Base-by-base conservation (phyloP, 2,888 invertebrate species). In the Rhimphoctona megacephalus region DNA sequence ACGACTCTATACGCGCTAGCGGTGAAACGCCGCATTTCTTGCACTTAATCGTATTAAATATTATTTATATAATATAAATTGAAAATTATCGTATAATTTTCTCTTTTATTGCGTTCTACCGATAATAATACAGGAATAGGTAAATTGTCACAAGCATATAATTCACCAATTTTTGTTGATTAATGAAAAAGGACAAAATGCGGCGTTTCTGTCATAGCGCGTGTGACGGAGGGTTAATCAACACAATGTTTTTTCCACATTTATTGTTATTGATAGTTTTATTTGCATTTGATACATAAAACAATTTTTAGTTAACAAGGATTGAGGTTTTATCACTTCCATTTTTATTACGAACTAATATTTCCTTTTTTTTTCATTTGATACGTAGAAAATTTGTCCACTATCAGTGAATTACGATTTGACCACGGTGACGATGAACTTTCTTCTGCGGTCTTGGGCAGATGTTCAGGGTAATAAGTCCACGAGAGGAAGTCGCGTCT, bases 401-500 rank as follows among this genome's bases (percentile, higher is more conserved):
- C 22, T 36, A 52, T 33, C 30, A 30, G 22, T n/a, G 52, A 67
- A 78, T 66, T 49, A 52, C 33, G 22, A 33, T 67, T 66, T 30
- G 78, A 49, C 39, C 78, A 67, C 67, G 61, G 22, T 70, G 76
- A 76, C 69, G 82, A 77, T 77, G 82, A 70, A 76, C 43, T 82
- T 76, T 69, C 33, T 69, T 76, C 30, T 82, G 81, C 69, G 81
- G 76, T 82, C 76, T 52, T 46, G 67, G 43, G 74, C 74, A 76
- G 46, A 82, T 69, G 57, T 57, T 57, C 67, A 61, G n/a, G 69
- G 36, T 36, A 61, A 61, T 49, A 64, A 69, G 67, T 67, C 54
- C 67, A 54, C 78, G 67, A 2, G 49, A 77, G 83, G 66, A 77
- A 83, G 66, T 80, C 70, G 76, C 74, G 14, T 70, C 69, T 64